Percentiles rank a stretch among this genome's conserved stretches.
Evolutionary conservation across 35 echinoderm and acorn worm genomes (phyloP).

Genomic region (Holothuria glaberrima): DNA sequence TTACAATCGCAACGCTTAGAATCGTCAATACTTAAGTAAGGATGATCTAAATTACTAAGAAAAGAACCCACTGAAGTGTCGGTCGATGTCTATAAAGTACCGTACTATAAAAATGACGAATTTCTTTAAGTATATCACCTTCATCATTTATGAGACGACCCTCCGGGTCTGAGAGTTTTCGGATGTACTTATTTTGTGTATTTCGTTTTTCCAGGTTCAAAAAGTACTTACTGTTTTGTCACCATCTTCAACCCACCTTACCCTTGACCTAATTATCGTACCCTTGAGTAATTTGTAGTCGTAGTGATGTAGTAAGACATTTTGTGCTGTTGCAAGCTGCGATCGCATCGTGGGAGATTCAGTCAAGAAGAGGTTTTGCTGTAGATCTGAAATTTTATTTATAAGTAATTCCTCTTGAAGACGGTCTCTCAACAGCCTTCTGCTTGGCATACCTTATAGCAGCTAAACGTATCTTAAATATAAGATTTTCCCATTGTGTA

Average conservation of each 20-base stretch:
- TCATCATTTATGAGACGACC: neutral
- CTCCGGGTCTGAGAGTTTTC: neutral
- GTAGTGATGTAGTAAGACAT: neutral
- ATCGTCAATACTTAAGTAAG: no score
- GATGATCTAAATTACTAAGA: no score
- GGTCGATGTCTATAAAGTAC: no score
- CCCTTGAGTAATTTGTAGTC: neutral
- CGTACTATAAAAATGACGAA: no score
- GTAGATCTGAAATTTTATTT: neutral
- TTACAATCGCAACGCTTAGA: no score
- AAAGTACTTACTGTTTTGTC: neutral
- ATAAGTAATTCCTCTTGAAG: neutral
- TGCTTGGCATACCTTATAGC: neutral
- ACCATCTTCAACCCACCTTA: neutral
- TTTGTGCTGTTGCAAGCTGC: neutral
- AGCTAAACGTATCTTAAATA: neutral
- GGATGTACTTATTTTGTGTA: neutral
- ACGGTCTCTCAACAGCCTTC: constrained; percentile 1
- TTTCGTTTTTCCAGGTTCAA: no score
- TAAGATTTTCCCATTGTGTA: constrained; percentile 20
- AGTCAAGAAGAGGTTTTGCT: constrained; percentile 4
- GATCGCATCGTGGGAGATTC: neutral
- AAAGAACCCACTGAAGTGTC: no score
- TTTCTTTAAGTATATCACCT: neutral
- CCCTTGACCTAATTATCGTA: neutral